phyloP scores from a whole-genome alignment of 2,888 invertebrate genomes.

The Athrips mouffetella region DNA sequence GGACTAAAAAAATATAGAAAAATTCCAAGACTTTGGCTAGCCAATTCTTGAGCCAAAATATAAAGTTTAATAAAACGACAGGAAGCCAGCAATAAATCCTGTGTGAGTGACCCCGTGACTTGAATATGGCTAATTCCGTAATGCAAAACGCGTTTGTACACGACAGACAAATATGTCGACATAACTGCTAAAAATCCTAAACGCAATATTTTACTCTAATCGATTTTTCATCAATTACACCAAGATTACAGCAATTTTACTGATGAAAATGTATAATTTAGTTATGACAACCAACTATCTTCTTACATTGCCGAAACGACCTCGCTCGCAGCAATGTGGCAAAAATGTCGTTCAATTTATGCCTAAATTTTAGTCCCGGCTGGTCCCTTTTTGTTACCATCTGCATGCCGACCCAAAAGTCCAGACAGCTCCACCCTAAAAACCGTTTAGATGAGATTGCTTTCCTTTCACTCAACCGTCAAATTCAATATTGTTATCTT shows the following conservation, averaged over 20 bases:
- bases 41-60: constrained; percentile 45
- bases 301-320: constrained; percentile 45
- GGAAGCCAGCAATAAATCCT: constrained; percentile 67
- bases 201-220: neutral
- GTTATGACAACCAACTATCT: constrained; percentile 24
- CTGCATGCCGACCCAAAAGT: constrained; percentile 66
- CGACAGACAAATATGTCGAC: constrained; percentile 32
- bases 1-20: too few species aligned
- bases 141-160: constrained; percentile 47
- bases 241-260: neutral
- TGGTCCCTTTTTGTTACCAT: constrained; percentile 75
- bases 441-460: constrained; percentile 68
- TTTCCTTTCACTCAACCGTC: constrained; percentile 64
- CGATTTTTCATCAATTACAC: neutral
- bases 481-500: constrained; percentile 60
- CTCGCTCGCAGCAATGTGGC: constrained; percentile 56
- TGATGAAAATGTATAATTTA: too few species aligned
- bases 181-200: constrained; percentile 12
- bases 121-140: constrained; percentile 56
- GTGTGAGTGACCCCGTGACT: constrained; percentile 67
- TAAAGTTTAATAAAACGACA: constrained; percentile 56
- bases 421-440: constrained; percentile 78
- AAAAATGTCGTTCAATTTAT: constrained; percentile 77
- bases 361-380: constrained; percentile 68
- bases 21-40: too few species aligned